phyloP scores from a whole-genome alignment of 2,113 vertebrate genomes.

The Misgurnus mizolepis region DNA sequence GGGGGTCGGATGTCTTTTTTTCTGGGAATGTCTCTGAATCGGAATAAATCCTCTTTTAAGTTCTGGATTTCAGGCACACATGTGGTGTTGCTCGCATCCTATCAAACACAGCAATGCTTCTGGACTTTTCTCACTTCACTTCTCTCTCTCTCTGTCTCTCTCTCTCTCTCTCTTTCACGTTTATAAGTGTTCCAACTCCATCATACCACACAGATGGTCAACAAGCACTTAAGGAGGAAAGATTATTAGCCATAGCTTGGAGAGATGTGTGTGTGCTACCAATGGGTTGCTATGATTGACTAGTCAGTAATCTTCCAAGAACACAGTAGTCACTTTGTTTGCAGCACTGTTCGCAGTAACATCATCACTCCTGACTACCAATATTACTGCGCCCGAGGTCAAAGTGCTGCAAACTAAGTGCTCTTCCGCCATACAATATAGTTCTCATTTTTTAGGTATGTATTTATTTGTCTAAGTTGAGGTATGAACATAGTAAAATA shows the following conservation, averaged over 20 bases:
- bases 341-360: too few species aligned
- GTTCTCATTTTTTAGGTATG: too few species aligned
- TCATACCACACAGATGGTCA: constrained; percentile 37
- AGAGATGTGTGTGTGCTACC: background rate
- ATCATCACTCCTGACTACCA: too few species aligned
- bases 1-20: constrained; percentile 31
- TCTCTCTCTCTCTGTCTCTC: constrained; percentile 17
- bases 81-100: constrained; percentile 30
- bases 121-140: background rate
- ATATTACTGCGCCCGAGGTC: too few species aligned
- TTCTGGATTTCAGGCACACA: constrained; percentile 46
- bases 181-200: background rate
- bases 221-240: constrained; percentile 37
- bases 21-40: constrained; percentile 45
- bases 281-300: too few species aligned
- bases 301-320: too few species aligned
- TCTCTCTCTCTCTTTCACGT: background rate
- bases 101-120: constrained; percentile 45
- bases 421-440: too few species aligned
- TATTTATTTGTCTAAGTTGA: too few species aligned
- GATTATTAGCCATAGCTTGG: constrained; percentile 28
- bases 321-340: too few species aligned
- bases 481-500: too few species aligned
- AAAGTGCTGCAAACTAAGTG: too few species aligned
- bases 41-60: constrained; percentile 47